A percentile compares a stretch with the other conserved stretches of the same genome.
Evolutionary conservation across 2,888 invertebrate species (phyloP).

Genomic region (Oegoconia quadripuncta): DNA sequence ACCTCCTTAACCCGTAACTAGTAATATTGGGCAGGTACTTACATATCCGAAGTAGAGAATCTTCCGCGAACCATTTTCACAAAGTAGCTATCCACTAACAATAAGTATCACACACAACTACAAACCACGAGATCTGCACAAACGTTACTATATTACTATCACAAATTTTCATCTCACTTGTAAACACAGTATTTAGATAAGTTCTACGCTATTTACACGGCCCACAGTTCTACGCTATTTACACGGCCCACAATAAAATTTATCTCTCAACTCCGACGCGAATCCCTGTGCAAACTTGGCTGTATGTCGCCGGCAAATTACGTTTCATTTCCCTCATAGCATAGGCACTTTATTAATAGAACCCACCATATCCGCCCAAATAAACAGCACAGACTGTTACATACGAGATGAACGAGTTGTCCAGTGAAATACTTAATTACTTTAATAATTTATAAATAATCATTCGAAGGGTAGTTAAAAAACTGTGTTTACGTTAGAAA

Average conservation of each 20-base stretch:
- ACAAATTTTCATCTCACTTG: conserved; percentile 48
- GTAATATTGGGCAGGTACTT: too few relatives aligned
- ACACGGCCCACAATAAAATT: conserved; percentile 50
- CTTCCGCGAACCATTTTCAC: conserved; percentile 70
- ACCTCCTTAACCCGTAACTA: too few relatives aligned
- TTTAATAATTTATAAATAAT: background rate
- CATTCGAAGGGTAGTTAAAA: background rate
- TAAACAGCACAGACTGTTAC: conserved; percentile 15
- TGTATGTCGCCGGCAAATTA: conserved; percentile 53
- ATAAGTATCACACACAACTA: too few relatives aligned
- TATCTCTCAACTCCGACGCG: conserved; percentile 47
- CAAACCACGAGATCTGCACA: conserved; percentile 27
- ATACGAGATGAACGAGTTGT: too few relatives aligned
- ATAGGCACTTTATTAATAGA: conserved; percentile 60
- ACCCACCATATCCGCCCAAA: conserved; percentile 33
- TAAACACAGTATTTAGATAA: conserved; percentile 32
- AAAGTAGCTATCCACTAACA: conserved; percentile 27
- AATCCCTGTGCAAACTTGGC: conserved; percentile 70
- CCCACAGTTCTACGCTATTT: conserved; percentile 48
- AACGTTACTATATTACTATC: conserved; percentile 26
- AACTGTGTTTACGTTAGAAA: conserved; percentile 25
- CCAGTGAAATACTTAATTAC: too few relatives aligned
- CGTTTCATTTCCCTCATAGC: conserved; percentile 56
- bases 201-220: conserved; percentile 45
- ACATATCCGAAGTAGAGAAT: conserved; percentile 72